Base-by-base conservation (phyloP, 1,140 invertebrate genomes). In the Ectropis grisescens region DNA sequence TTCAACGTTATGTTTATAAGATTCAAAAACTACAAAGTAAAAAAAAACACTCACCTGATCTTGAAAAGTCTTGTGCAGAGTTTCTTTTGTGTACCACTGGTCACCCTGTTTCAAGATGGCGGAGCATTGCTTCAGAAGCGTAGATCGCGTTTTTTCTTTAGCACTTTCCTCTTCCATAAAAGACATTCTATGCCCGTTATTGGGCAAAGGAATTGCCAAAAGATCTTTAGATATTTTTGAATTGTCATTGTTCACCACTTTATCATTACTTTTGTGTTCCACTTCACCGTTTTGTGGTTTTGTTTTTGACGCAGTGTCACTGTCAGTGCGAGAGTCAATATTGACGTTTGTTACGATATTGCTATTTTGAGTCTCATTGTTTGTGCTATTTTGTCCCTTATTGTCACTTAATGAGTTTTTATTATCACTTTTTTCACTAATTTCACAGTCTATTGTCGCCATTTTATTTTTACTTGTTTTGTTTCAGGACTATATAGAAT, bases 161-260 rank as follows among this genome's bases (percentile, higher is more conserved):
- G 86, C 79, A 54, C 84, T 86, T 59, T 90, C 89, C 48, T 87
- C 85, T 43, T 90, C 89, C 87, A 89, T 89, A 13, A 84, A 85
- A 31, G 86, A 89, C 70, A 85, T 86, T 29, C 71, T 54, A 9
- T 70, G 66, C 1, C 58, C 54, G 29, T 44, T 62, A 13, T 68
- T 49, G 1, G 66, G 54, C 12, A 19, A 19, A 19, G 16, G 16
- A 3, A 65, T 46, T 2, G 50, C 51, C 22, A 70, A 33, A 8
- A 66, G 33, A 30, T 54, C 52, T 13, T 47, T 55, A 6, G 51
- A 38, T 7, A 31, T 10, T 16, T 22, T n/a, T n/a, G n/a, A n/a
- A n/a, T n/a, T n/a, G n/a, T n/a, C n/a, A n/a, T n/a, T n/a, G n/a
- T n/a, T n/a, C n/a, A n/a, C n/a, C n/a, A n/a, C n/a, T n/a, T n/a